Percentiles rank a stretch among this genome's conserved stretches.
phyloP scores from a whole-genome alignment of 2,797 vertebrate genomes.

The Sebastes kiyomatsui region DNA sequence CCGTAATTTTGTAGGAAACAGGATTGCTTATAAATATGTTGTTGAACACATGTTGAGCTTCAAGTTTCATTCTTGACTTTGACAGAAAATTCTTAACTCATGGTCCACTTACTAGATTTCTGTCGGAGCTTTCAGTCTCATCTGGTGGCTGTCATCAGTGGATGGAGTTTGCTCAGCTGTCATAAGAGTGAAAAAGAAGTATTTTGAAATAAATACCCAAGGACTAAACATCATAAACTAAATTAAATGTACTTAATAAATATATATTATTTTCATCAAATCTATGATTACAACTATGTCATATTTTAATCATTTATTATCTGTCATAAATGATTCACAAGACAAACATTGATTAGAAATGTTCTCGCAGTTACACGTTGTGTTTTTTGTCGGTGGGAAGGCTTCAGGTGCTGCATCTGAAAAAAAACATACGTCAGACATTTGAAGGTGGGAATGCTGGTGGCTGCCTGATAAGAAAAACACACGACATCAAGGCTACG shows the following conservation, averaged over 20 bases:
- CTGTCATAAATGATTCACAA: not conserved
- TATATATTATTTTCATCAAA: not conserved
- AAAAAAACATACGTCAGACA: not conserved
- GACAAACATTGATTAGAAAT: not conserved
- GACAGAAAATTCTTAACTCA: no score
- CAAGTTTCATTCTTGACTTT: no score
- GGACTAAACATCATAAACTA: not conserved
- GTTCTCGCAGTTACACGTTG: not conserved
- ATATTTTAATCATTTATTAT: not conserved
- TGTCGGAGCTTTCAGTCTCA: no score
- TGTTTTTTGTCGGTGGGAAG: constrained; percentile 24
- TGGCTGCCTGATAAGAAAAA: constrained; percentile 32
- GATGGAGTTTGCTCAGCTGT: no score
- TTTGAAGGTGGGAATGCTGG: constrained; percentile 8
- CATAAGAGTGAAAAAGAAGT: no score
- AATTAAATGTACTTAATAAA: not conserved
- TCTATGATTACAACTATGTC: no score
- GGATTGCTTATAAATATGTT: no score
- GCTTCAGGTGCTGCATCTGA: constrained; percentile 4
- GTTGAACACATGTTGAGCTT: no score
- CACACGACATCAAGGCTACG: not conserved
- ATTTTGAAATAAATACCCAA: not conserved
- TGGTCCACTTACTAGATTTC: no score
- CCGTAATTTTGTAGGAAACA: no score
- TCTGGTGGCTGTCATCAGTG: no score